Percentiles rank a stretch among this genome's conserved stretches.
phyloP scores from a whole-genome alignment of 1,140 invertebrate species.

The Zophobas morio region DNA sequence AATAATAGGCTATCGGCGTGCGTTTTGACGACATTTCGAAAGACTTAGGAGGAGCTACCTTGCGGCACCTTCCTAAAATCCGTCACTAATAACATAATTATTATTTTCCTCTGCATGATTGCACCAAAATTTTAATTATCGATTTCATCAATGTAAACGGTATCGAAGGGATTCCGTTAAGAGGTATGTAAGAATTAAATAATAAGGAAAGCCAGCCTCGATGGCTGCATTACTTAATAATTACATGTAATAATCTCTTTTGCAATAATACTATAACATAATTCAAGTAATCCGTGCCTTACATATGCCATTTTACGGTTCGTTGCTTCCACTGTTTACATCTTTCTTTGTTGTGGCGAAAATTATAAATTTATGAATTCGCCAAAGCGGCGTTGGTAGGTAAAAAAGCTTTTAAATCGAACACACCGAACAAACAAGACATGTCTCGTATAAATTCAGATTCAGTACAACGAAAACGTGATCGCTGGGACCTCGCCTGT shows the following conservation, averaged over 20 bases:
- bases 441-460: conserved; percentile 43
- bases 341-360: conserved; percentile 27
- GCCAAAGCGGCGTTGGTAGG: conserved; percentile 15
- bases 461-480: conserved; percentile 48
- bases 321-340: conserved; percentile 14
- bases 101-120: not conserved
- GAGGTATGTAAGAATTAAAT: conserved; percentile 28
- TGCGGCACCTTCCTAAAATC: not conserved
- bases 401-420: conserved; percentile 13
- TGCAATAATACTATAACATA: conserved; percentile 42
- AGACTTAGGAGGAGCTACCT: conserved; percentile 6
- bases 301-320: conserved; percentile 28
- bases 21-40: conserved; percentile 5
- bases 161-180: conserved; percentile 1
- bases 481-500: conserved; percentile 44
- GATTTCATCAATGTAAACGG: conserved; percentile 9
- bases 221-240: conserved; percentile 31
- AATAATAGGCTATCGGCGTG: not conserved
- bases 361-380: conserved; percentile 1
- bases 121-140: conserved; percentile 21
- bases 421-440: conserved; percentile 26
- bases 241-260: conserved; percentile 39
- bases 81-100: conserved; percentile 12
- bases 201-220: conserved; percentile 24
- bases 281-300: conserved; percentile 32